These are phyloP conservation scores for Gallinago undulata DNA, from an alignment of 2,113 vertebrate genomes.

Conservation along the genomic window DNA sequence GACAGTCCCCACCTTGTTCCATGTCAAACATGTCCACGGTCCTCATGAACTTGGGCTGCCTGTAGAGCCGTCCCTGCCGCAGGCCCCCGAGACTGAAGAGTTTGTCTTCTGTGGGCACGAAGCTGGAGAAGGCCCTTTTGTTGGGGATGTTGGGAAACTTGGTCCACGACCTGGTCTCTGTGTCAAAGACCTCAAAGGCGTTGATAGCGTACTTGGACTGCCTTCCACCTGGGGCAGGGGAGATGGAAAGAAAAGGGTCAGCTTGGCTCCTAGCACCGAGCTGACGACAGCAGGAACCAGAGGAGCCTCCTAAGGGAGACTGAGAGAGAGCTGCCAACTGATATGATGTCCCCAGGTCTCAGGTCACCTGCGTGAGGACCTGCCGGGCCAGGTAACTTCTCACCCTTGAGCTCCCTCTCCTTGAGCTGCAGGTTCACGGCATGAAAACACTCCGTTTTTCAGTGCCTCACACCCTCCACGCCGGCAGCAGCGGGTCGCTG, in stretches of 20 bases:
- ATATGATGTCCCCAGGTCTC: neutral
- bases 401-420: neutral
- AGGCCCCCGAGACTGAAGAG: slow-evolving; percentile 93
- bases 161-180: slow-evolving; percentile 87
- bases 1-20: slow-evolving; percentile 81
- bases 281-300: neutral
- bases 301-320: neutral
- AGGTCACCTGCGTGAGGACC: neutral
- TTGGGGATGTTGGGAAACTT: slow-evolving; percentile 88
- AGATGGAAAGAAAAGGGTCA: neutral
- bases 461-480: neutral
- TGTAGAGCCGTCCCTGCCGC: slow-evolving; percentile 89
- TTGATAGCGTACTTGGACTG: slow-evolving; percentile 92
- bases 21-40: slow-evolving; percentile 93
- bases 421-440: neutral
- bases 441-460: neutral
- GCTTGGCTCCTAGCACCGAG: neutral
- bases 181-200: slow-evolving; percentile 92
- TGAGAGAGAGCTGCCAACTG: neutral
- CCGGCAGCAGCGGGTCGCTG: neutral
- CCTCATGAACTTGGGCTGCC: slow-evolving; percentile 95
- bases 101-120: slow-evolving; percentile 81
- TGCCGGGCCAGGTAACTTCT: neutral
- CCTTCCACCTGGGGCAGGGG: slow-evolving; percentile 81
- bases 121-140: slow-evolving; percentile 92